phyloP scores from a whole-genome alignment of 2,888 invertebrate genomes.

The Thereva unica region DNA sequence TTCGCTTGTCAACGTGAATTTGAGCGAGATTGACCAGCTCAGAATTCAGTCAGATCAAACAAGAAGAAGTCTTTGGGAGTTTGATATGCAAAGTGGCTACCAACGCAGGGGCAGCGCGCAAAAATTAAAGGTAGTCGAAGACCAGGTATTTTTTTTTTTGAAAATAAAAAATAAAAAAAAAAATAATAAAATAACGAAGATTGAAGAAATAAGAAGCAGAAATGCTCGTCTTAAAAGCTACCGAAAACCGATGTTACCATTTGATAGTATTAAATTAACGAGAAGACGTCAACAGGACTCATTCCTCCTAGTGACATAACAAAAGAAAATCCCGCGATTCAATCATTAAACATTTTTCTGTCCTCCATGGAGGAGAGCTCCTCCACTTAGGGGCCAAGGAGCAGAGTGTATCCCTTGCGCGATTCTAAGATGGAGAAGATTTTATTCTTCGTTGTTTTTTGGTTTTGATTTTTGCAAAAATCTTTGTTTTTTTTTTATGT shows the following conservation, averaged over 20 bases:
- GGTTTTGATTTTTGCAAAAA: slow-evolving; percentile 4
- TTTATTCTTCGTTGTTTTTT: neutral
- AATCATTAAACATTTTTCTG: slow-evolving; percentile 9
- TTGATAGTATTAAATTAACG: slow-evolving; percentile 25
- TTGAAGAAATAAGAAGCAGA: too few species aligned
- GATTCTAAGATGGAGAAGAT: neutral
- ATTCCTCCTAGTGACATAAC: slow-evolving; percentile 27
- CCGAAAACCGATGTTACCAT: slow-evolving; percentile 26
- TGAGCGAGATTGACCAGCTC: slow-evolving; percentile 23
- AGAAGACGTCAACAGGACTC: slow-evolving; percentile 23
- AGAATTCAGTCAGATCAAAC: slow-evolving; percentile 1
- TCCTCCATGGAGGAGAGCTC: neutral
- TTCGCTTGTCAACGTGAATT: slow-evolving; percentile 31
- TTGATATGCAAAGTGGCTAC: slow-evolving; percentile 36
- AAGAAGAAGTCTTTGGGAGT: slow-evolving; percentile 13
- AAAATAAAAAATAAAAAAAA: slow-evolving; percentile 10
- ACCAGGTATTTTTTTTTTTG: neutral
- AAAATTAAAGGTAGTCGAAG: too few species aligned
- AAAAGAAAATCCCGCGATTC: slow-evolving; percentile 27
- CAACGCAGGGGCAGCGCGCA: neutral
- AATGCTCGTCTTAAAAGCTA: neutral
- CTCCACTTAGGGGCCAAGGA: neutral
- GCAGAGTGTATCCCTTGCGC: neutral
- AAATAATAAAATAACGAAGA: neutral
- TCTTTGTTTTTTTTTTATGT: slow-evolving; percentile 10